phyloP scores from a whole-genome alignment of 2,888 invertebrate species.

The Cosmopolites sordidus region DNA sequence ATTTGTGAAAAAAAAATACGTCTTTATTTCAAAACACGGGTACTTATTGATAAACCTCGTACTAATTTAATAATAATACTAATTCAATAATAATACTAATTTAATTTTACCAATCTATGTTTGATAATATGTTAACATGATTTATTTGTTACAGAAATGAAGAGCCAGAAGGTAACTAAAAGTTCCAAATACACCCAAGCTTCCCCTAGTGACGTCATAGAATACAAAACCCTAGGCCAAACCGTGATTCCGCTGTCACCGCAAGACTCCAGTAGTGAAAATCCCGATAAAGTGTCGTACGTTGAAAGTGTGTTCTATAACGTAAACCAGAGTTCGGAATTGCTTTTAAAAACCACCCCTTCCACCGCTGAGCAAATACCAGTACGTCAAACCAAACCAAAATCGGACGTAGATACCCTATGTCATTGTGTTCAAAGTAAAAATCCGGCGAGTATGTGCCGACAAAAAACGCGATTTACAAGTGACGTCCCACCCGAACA shows the following conservation, averaged over 20 bases:
- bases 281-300: constrained; percentile 33
- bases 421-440: constrained; percentile 41
- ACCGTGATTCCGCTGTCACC: constrained; percentile 34
- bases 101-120: no score
- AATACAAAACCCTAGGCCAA: constrained; percentile 37
- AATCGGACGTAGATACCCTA: constrained; percentile 41
- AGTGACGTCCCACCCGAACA: constrained; percentile 17
- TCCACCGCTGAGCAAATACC: constrained; percentile 30
- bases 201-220: constrained; percentile 43
- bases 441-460: constrained; percentile 31
- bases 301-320: constrained; percentile 31
- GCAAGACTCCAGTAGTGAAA: constrained; percentile 30
- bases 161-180: constrained; percentile 40
- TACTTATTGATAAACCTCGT: no score
- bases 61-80: no score
- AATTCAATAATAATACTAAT: no score
- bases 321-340: constrained; percentile 39
- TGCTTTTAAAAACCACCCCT: constrained; percentile 36
- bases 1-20: no score
- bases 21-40: no score
- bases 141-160: constrained; percentile 28
- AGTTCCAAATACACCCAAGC: constrained; percentile 47
- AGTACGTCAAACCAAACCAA: constrained; percentile 26
- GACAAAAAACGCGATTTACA: constrained; percentile 37
- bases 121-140: no score